These are phyloP conservation scores for Zelostemma sp. DNA, from an alignment of 1,140 invertebrate species.

Conservation along the genomic window DNA sequence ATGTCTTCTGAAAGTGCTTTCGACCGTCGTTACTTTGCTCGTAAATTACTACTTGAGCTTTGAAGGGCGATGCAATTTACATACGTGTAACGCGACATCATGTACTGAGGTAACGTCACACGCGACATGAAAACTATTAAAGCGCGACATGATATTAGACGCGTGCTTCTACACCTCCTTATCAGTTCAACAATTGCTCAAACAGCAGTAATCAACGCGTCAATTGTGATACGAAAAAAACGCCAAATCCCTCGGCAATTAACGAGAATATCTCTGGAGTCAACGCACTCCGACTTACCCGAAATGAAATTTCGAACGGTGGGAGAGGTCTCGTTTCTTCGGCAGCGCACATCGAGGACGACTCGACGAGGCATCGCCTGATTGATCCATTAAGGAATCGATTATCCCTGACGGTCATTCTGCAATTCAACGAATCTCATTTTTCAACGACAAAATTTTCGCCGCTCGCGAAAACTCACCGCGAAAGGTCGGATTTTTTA, in stretches of 20 bases:
- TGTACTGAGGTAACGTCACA: slow-evolving; percentile 31
- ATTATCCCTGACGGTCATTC: slow-evolving; percentile 40
- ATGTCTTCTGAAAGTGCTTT: slow-evolving; percentile 14
- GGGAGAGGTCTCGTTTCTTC: slow-evolving; percentile 33
- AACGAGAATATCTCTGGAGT: slow-evolving; percentile 15
- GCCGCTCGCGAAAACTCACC: slow-evolving; percentile 21
- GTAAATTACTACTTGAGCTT: background rate
- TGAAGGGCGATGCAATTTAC: slow-evolving; percentile 18
- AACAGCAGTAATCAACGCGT: slow-evolving; percentile 3
- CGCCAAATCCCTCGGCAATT: slow-evolving; percentile 10
- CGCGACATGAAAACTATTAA: slow-evolving; percentile 20
- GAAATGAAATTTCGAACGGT: slow-evolving; percentile 22
- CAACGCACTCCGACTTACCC: slow-evolving; percentile 31
- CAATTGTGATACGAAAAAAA: slow-evolving; percentile 13
- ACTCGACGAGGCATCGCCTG: slow-evolving; percentile 31
- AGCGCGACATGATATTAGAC: slow-evolving; percentile 29
- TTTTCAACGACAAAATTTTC: slow-evolving; percentile 12
- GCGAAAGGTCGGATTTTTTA: slow-evolving; percentile 10
- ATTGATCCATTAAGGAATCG: slow-evolving; percentile 44
- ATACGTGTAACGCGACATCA: slow-evolving; percentile 11
- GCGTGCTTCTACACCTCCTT: slow-evolving; percentile 24
- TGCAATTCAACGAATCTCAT: slow-evolving; percentile 24
- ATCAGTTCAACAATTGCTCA: background rate
- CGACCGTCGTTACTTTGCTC: no score
- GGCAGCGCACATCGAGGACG: slow-evolving; percentile 41